Conservation (phyloP, 2,797 vertebrate genomes). For the Tokudaia muenninki region DNA sequence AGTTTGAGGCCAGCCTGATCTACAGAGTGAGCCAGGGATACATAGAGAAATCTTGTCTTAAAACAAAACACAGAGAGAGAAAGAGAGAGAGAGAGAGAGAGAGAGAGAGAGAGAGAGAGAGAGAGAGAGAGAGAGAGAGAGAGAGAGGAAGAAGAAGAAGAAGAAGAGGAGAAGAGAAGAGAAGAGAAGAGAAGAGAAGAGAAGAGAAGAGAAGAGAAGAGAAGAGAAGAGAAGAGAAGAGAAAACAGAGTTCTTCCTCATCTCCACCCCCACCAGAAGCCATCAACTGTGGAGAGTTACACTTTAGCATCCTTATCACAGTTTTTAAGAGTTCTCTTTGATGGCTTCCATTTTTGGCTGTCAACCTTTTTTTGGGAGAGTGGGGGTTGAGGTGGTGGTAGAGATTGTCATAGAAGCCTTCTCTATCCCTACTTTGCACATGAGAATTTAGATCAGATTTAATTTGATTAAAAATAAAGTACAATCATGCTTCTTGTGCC, state of each 20-base stretch:
- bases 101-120: no score
- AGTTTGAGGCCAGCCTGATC: no score
- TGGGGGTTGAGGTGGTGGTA: background rate
- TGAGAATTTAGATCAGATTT: constrained; percentile 56
- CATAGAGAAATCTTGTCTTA: background rate
- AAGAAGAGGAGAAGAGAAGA: no score
- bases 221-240: no score
- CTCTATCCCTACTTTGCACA: background rate
- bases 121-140: fast-evolving
- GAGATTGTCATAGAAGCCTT: background rate
- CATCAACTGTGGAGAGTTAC: background rate
- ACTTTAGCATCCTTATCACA: no score
- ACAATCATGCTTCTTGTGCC: constrained; percentile 23
- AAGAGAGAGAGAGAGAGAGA: background rate
- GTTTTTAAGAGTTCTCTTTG: background rate
- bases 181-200: no score
- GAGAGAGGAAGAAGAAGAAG: no score
- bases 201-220: no score
- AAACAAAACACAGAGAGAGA: background rate
- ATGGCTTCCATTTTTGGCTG: background rate
- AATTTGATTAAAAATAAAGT: constrained; percentile 41
- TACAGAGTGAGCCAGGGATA: no score
- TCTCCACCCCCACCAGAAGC: background rate
- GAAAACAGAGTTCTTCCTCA: background rate
- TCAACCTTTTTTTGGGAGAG: background rate